A percentile compares a stretch with the other conserved stretches of the same genome.
Evolutionary conservation across 2,888 invertebrate genomes (phyloP).

Genomic region (Pollenia amentaria): DNA sequence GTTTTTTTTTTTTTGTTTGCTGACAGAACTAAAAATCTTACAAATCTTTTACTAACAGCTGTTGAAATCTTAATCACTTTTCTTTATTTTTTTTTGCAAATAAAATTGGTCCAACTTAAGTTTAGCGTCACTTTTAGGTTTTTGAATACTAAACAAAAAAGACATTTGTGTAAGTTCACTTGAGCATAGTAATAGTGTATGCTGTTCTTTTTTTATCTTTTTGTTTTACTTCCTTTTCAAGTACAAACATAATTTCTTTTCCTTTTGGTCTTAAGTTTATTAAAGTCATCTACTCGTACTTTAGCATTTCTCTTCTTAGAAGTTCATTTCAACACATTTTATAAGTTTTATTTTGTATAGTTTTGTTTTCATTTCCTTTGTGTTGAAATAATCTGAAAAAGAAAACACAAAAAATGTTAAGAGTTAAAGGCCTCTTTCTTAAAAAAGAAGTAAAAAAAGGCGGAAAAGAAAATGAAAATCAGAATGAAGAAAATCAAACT

Average conservation of each 20-base stretch:
- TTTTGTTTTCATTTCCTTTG: constrained; percentile 36
- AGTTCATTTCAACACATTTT: constrained; percentile 55
- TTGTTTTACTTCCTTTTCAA: constrained; percentile 42
- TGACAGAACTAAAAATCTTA: constrained; percentile 23
- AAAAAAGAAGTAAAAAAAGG: background rate
- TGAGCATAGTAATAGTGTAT: constrained; percentile 55
- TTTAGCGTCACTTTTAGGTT: constrained; percentile 42
- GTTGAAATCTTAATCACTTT: constrained; percentile 73
- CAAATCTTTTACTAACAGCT: constrained; percentile 69
- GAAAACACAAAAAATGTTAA: background rate
- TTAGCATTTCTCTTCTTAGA: constrained; percentile 21
- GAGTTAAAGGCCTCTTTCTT: constrained; percentile 55
- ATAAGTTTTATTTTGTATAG: constrained; percentile 50
- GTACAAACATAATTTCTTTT: constrained; percentile 28
- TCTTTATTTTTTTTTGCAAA: constrained; percentile 13
- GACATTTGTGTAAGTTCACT: constrained; percentile 61
- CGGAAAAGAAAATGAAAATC: constrained; percentile 24
- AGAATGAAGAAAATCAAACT: constrained; percentile 53
- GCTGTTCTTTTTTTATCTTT: constrained; percentile 25
- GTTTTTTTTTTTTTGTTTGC: constrained; percentile 18
- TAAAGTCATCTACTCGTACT: constrained; percentile 48
- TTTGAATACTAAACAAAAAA: constrained; percentile 1
- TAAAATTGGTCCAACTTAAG: constrained; percentile 59
- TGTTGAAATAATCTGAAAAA: constrained; percentile 58
- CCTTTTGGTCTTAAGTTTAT: constrained; percentile 42